Percentiles rank a stretch among this genome's conserved stretches.
phyloP scores from a whole-genome alignment of 2,888 invertebrate genomes.

The Ectemnius continuus region DNA sequence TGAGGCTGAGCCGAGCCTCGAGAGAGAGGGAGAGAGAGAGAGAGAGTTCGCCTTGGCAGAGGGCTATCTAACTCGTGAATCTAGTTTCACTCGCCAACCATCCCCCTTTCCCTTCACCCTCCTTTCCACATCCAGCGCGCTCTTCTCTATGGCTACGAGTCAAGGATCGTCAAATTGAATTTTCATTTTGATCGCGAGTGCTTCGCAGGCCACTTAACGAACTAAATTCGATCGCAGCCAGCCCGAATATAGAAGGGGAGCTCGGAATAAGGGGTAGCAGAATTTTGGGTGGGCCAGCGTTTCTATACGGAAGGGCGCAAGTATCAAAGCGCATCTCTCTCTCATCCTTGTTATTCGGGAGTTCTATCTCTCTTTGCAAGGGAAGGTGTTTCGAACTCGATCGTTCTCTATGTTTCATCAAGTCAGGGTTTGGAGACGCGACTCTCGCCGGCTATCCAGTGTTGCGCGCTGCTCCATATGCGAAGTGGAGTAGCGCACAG shows the following conservation, averaged over 20 bases:
- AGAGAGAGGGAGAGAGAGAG: too few species aligned
- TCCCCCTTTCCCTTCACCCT: background rate
- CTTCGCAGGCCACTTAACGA: background rate
- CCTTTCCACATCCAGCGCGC: background rate
- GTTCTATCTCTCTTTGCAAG: background rate
- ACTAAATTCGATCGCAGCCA: background rate
- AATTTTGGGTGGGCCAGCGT: too few species aligned
- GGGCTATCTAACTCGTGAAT: background rate
- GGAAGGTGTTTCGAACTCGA: background rate
- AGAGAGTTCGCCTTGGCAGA: too few species aligned
- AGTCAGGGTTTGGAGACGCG: background rate
- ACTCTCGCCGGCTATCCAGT: background rate
- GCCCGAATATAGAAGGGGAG: background rate
- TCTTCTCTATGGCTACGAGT: background rate
- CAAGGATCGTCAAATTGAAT: background rate
- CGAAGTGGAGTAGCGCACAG: constrained; percentile 3
- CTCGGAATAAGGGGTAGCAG: background rate
- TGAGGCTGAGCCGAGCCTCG: too few species aligned
- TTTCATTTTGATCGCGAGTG: constrained; percentile 4
- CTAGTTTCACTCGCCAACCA: background rate
- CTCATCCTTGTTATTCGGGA: background rate
- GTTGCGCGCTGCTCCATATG: background rate
- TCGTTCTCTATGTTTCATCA: background rate
- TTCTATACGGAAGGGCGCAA: too few species aligned
- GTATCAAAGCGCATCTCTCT: background rate